A percentile compares a stretch with the other conserved stretches of the same genome.
Evolutionary conservation across 2,888 invertebrate species (phyloP).

Genomic region (Leptopterna dolabrata): DNA sequence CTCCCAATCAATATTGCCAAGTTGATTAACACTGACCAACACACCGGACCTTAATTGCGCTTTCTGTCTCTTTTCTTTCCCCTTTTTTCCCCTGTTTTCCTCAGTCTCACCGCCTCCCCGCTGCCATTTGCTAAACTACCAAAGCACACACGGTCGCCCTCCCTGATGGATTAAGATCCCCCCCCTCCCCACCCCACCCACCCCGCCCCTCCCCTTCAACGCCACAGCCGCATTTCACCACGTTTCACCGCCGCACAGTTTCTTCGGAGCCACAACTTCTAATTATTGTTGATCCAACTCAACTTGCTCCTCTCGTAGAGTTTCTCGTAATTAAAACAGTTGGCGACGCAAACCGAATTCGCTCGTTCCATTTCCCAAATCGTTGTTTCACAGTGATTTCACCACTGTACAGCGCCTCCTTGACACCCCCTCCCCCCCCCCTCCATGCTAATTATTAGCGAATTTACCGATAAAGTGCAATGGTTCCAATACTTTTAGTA

Average conservation of each 20-base stretch:
- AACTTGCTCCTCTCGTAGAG: constrained; percentile 25
- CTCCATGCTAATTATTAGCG: too few relatives aligned
- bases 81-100: constrained; percentile 6
- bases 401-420: too few relatives aligned
- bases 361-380: constrained; percentile 8
- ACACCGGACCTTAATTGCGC: constrained; percentile 56
- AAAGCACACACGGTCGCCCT: constrained; percentile 42
- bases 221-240: too few relatives aligned
- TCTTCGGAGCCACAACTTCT: constrained; percentile 40
- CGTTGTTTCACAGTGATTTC: neutral
- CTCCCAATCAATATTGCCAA: constrained; percentile 56
- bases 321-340: constrained; percentile 17
- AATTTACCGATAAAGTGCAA: too few relatives aligned
- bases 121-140: constrained; percentile 8
- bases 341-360: constrained; percentile 25
- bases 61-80: constrained; percentile 54
- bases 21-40: constrained; percentile 56
- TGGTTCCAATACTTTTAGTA: too few relatives aligned
- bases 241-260: neutral
- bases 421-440: too few relatives aligned
- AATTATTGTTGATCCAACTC: constrained; percentile 52
- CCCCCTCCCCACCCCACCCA: neutral
- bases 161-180: constrained; percentile 54
- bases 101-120: neutral
- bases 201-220: neutral